Evolutionary conservation across 2,888 invertebrate species (phyloP).

Genomic region (Cryptocheilus praepositus): DNA sequence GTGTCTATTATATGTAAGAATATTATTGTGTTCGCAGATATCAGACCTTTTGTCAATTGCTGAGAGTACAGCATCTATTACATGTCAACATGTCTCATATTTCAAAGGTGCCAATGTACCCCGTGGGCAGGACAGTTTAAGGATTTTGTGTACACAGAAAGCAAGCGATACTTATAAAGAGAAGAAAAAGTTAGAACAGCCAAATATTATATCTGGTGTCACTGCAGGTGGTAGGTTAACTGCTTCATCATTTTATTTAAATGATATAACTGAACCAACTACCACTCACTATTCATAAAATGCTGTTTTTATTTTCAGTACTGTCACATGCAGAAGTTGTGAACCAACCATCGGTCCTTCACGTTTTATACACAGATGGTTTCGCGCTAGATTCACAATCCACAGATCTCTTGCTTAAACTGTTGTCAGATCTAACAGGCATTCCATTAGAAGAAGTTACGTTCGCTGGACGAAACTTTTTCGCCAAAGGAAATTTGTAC

Average conservation of each 20-base stretch:
- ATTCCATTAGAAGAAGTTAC: slow-evolving; percentile 48
- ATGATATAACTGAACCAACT: slow-evolving; percentile 2
- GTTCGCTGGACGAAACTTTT: slow-evolving; percentile 52
- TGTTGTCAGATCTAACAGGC: slow-evolving; percentile 57
- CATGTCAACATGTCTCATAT: slow-evolving; percentile 61
- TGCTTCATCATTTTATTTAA: background rate
- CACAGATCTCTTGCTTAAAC: slow-evolving; percentile 60
- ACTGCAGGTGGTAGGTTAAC: slow-evolving; percentile 66
- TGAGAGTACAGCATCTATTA: slow-evolving; percentile 57
- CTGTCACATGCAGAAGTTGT: slow-evolving; percentile 65
- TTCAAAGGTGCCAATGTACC: slow-evolving; percentile 55
- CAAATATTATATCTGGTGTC: slow-evolving; percentile 68
- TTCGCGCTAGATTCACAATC: slow-evolving; percentile 65
- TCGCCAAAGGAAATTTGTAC: slow-evolving; percentile 70
- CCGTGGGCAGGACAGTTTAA: slow-evolving; percentile 57
- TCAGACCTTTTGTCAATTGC: slow-evolving; percentile 54
- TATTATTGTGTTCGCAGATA: slow-evolving; percentile 55
- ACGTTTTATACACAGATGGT: slow-evolving; percentile 66
- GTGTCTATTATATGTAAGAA: background rate
- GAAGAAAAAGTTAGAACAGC: slow-evolving; percentile 60
- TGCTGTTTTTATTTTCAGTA: slow-evolving; percentile 56
- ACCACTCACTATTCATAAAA: slow-evolving; percentile 20
- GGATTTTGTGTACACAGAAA: slow-evolving; percentile 56
- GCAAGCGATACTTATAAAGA: slow-evolving; percentile 43
- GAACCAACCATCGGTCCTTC: slow-evolving; percentile 59